Conservation (phyloP, 53 echinoderm and acorn worm species). For the Echinometra lucunter region DNA sequence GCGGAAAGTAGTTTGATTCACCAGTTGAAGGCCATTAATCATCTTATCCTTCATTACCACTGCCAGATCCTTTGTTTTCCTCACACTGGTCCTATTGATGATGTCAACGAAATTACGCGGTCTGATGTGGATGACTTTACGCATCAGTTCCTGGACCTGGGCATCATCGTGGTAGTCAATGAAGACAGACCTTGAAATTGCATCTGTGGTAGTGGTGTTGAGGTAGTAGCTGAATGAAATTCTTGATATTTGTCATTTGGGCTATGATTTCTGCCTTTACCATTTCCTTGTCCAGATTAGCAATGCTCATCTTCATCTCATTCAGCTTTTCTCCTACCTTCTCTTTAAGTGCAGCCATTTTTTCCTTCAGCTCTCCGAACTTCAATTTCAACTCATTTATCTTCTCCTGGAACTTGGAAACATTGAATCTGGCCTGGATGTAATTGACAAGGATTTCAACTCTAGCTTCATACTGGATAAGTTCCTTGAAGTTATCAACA, state of each 20-base stretch:
- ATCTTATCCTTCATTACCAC: slow-evolving; percentile 13
- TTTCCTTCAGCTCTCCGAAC: slow-evolving; percentile 75
- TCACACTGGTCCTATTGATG: slow-evolving; percentile 37
- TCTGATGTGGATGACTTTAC: slow-evolving; percentile 61
- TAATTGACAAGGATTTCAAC: slow-evolving; percentile 10
- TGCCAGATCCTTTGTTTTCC: not conserved
- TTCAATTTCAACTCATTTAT: slow-evolving; percentile 81
- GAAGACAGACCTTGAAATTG: slow-evolving; percentile 48
- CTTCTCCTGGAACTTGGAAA: slow-evolving; percentile 76
- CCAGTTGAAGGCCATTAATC: slow-evolving; percentile 6
- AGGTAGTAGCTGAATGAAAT: slow-evolving; percentile 49
- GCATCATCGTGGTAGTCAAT: slow-evolving; percentile 64
- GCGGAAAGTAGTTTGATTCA: slow-evolving; percentile 61
- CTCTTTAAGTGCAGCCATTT: slow-evolving; percentile 66
- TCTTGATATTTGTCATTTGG: not conserved
- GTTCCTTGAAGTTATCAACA: slow-evolving; percentile 63
- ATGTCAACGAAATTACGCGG: slow-evolving; percentile 64
- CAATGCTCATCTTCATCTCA: slow-evolving; percentile 15
- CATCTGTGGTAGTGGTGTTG: slow-evolving; percentile 58
- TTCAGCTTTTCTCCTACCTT: slow-evolving; percentile 32
- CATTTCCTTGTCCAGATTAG: slow-evolving; percentile 14
- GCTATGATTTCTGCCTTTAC: slow-evolving; percentile 31
- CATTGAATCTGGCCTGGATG: slow-evolving; percentile 68
- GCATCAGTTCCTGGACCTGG: slow-evolving; percentile 66
- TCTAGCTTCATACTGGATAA: slow-evolving; percentile 27